Conservation (phyloP, 2,113 vertebrate species). For the Fulica atra region DNA sequence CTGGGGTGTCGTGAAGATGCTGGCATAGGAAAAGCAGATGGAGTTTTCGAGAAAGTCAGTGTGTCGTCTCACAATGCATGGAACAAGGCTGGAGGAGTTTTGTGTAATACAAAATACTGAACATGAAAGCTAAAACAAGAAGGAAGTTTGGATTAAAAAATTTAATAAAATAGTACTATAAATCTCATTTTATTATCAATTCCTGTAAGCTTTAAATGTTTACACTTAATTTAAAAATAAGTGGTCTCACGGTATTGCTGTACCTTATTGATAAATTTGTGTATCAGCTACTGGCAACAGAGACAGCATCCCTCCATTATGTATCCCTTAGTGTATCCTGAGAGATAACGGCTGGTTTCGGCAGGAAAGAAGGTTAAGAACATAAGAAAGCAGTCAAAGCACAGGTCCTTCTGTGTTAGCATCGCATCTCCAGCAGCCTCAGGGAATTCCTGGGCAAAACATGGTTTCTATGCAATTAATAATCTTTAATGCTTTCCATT, state of each 20-base stretch:
- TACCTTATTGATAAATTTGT: neutral
- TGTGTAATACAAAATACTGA: neutral
- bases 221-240: neutral
- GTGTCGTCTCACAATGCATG: neutral
- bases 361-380: neutral
- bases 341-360: neutral
- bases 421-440: neutral
- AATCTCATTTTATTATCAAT: neutral
- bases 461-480: neutral
- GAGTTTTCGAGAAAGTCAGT: neutral
- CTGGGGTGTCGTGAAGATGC: fast-evolving
- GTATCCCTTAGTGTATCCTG: neutral
- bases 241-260: neutral
- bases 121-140: neutral
- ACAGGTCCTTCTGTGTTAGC: neutral
- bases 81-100: neutral
- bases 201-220: neutral
- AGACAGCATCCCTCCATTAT: neutral
- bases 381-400: neutral
- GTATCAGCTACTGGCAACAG: neutral
- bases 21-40: neutral
- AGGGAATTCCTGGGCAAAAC: neutral
- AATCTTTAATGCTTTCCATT: neutral
- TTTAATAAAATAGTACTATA: neutral
- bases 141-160: neutral